Evolutionary conservation across 2,113 vertebrate species (phyloP).

Genomic region (Sinocyclocheilus maitianheensis): DNA sequence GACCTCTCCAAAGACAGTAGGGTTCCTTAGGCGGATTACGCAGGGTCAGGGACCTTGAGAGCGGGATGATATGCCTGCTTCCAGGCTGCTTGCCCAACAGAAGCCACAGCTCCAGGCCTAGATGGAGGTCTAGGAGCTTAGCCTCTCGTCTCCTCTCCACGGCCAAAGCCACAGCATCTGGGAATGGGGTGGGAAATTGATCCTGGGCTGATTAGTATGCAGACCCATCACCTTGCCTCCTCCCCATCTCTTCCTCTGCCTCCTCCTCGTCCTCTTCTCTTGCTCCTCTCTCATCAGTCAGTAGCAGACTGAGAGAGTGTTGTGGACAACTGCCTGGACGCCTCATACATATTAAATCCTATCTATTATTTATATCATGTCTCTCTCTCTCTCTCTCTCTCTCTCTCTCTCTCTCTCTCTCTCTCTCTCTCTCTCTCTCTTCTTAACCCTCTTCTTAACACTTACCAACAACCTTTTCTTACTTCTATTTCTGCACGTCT

Average conservation of each 20-base stretch:
- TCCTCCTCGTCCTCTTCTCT: constrained; percentile 44
- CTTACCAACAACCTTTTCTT: constrained; percentile 61
- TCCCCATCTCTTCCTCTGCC: constrained; percentile 28
- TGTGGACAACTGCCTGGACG: constrained; percentile 82
- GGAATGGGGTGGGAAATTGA: constrained; percentile 71
- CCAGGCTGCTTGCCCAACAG: constrained; percentile 44
- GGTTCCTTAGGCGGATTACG: constrained; percentile 75
- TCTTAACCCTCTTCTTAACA: constrained; percentile 41
- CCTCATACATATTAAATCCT: constrained; percentile 85
- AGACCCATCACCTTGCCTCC: constrained; percentile 61
- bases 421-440: constrained; percentile 23
- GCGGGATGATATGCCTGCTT: constrained; percentile 59
- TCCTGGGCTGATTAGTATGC: constrained; percentile 81
- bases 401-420: constrained; percentile 25
- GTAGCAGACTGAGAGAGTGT: constrained; percentile 76
- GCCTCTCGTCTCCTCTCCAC: constrained; percentile 32
- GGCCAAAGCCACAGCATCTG: constrained; percentile 35
- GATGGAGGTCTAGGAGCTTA: constrained; percentile 35
- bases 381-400: constrained; percentile 55
- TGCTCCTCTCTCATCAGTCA: constrained; percentile 80
- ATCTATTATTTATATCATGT: constrained; percentile 84
- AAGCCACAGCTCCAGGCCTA: constrained; percentile 31
- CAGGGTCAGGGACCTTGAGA: constrained; percentile 73
- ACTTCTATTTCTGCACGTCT: constrained; percentile 64
- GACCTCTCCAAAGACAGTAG: constrained; percentile 68